These are phyloP conservation scores for Podarcis siculus DNA, from an alignment of 2,797 vertebrate genomes.

Conservation along the genomic window DNA sequence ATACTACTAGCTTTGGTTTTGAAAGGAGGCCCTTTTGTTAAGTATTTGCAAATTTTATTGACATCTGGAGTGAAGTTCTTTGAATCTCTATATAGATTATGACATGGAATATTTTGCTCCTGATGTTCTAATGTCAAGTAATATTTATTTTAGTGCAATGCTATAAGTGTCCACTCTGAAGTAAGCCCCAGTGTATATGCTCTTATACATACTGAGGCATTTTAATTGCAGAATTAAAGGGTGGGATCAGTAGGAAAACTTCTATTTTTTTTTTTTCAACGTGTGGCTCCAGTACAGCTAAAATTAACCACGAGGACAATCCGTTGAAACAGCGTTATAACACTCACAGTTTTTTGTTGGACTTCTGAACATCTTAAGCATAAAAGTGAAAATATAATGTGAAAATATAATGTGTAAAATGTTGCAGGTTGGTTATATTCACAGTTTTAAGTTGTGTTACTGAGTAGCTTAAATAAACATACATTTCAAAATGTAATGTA, in stretches of 20 bases:
- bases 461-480: neutral
- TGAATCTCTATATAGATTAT: constrained; percentile 44
- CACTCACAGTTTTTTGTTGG: too few relatives aligned
- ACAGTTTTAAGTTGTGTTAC: neutral
- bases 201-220: too few relatives aligned
- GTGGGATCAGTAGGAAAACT: neutral
- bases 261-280: neutral
- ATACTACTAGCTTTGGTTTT: neutral
- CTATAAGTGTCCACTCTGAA: too few relatives aligned
- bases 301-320: neutral
- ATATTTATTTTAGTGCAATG: neutral
- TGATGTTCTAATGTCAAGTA: constrained; percentile 24
- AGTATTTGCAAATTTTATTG: neutral
- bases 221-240: too few relatives aligned
- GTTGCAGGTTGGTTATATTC: neutral
- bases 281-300: neutral
- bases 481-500: neutral
- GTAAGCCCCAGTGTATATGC: too few relatives aligned
- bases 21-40: neutral
- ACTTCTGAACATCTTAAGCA: neutral
- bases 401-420: too few relatives aligned
- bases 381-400: too few relatives aligned
- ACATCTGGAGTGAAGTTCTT: constrained; percentile 47
- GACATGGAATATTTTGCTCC: constrained; percentile 26
- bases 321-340: neutral